phyloP scores from a whole-genome alignment of 2,113 vertebrate genomes.

The Amphilophus citrinellus region DNA sequence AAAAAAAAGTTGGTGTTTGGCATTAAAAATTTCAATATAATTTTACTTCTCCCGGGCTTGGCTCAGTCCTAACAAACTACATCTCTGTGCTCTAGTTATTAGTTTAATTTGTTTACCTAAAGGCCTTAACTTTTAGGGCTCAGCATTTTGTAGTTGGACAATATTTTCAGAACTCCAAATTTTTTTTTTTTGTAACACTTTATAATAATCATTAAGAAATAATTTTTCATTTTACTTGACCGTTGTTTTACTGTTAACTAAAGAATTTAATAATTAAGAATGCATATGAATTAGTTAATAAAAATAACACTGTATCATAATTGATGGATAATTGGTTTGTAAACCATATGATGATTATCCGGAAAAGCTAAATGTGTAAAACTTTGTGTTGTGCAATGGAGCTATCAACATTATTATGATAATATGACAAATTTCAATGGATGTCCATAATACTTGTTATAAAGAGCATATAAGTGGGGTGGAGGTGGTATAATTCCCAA shows the following conservation, averaged over 20 bases:
- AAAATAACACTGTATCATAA: too few relatives aligned
- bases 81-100: too few relatives aligned
- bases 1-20: too few relatives aligned
- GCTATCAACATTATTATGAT: not conserved
- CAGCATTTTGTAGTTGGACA: accelerated
- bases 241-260: not conserved
- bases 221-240: not conserved
- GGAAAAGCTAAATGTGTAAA: not conserved
- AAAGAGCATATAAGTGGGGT: not conserved
- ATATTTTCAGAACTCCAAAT: not conserved
- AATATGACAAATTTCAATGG: not conserved
- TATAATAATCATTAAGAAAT: not conserved
- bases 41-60: too few relatives aligned
- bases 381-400: not conserved
- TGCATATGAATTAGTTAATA: too few relatives aligned
- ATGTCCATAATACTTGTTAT: too few relatives aligned
- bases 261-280: too few relatives aligned
- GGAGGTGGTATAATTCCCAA: not conserved
- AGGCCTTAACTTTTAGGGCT: not conserved
- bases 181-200: not conserved
- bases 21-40: too few relatives aligned
- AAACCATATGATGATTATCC: not conserved
- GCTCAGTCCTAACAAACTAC: too few relatives aligned
- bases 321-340: not conserved
- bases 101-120: too few relatives aligned